Percentiles rank a stretch among this genome's conserved stretches.
These are phyloP conservation scores for Brienomyrus longianalis DNA, from an alignment of 2,113 vertebrate genomes.

Conservation along the genomic window DNA sequence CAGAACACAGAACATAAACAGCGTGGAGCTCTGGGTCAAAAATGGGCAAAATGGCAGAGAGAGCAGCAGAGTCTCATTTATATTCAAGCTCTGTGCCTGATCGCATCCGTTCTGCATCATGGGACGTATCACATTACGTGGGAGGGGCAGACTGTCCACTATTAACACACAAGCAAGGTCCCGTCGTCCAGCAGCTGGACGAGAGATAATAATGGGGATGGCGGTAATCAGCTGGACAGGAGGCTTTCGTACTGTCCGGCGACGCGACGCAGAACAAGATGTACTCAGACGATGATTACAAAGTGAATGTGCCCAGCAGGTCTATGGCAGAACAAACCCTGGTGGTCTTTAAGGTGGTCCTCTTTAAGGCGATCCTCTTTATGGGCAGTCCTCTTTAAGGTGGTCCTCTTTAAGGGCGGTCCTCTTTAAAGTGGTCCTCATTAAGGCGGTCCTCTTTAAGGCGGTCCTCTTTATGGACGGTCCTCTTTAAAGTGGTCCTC, in stretches of 20 bases:
- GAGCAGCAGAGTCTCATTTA: neutral
- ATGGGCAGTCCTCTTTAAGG: too few species aligned
- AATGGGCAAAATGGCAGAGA: neutral
- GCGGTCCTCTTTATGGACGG: too few species aligned
- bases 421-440: neutral
- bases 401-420: too few species aligned
- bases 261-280: neutral
- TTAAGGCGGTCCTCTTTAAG: too few species aligned
- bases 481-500: neutral
- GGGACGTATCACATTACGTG: neutral
- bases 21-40: neutral
- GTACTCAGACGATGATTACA: neutral
- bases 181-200: neutral
- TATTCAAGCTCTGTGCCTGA: conserved; percentile 11
- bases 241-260: neutral
- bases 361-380: too few species aligned
- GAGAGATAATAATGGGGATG: neutral
- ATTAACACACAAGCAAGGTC: neutral
- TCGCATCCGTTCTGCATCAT: neutral
- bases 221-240: neutral
- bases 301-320: neutral
- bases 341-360: neutral
- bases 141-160: neutral
- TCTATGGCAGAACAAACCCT: neutral
- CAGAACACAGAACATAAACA: neutral